phyloP scores from a whole-genome alignment of 2,888 invertebrate species.

The Clunio marinus region DNA sequence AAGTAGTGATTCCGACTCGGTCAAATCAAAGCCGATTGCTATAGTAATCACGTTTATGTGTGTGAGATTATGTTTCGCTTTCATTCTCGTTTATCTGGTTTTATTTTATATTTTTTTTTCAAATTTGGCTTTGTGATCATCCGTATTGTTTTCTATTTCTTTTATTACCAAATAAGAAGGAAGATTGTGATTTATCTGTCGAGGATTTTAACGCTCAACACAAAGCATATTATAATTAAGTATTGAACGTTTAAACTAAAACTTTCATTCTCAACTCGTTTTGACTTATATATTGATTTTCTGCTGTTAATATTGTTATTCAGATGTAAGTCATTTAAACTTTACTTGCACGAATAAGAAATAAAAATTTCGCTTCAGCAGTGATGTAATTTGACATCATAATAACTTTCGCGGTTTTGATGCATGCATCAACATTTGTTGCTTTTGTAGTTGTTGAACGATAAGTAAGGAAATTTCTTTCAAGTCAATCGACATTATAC shows the following conservation, averaged over 20 bases:
- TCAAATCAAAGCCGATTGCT: neutral
- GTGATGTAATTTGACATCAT: slow-evolving; percentile 2
- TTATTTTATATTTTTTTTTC: slow-evolving; percentile 1
- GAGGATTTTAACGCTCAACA: neutral
- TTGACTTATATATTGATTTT: too few relatives aligned
- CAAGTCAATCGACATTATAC: too few relatives aligned
- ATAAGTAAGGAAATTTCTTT: too few relatives aligned
- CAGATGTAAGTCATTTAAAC: too few relatives aligned
- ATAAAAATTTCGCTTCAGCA: slow-evolving; percentile 2
- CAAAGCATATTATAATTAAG: too few relatives aligned
- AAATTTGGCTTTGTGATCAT: slow-evolving; percentile 11
- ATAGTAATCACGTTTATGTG: neutral
- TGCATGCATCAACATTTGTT: neutral
- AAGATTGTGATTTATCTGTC: neutral
- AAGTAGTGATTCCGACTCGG: neutral
- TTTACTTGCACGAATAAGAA: too few relatives aligned
- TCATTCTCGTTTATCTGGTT: slow-evolving; percentile 27
- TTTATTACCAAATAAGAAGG: neutral
- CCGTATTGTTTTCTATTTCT: neutral
- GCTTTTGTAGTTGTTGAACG: neutral
- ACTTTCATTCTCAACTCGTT: too few relatives aligned
- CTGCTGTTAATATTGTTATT: too few relatives aligned
- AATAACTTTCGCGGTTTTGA: neutral
- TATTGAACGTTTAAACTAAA: too few relatives aligned
- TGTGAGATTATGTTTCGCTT: slow-evolving; percentile 21